A percentile compares a stretch with the other conserved stretches of the same genome.
These are phyloP conservation scores for Holacanthus passer DNA, from an alignment of 2,113 vertebrate genomes.

Conservation along the genomic window DNA sequence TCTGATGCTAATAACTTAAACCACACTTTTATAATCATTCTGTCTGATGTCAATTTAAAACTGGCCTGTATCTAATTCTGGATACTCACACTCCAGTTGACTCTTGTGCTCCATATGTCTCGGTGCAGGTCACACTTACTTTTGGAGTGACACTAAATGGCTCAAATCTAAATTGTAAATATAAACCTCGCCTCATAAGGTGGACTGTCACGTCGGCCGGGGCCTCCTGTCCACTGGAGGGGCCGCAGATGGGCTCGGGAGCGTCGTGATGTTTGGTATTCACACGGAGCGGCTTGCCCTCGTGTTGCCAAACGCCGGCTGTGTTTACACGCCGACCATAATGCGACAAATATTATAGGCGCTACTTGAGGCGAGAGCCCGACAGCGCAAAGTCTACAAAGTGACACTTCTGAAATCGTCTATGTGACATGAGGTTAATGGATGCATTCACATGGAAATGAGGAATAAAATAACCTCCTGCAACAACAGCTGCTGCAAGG, in stretches of 20 bases:
- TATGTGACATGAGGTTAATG: background rate
- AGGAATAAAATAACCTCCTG: background rate
- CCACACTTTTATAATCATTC: background rate
- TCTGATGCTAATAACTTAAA: background rate
- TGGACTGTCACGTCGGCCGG: background rate
- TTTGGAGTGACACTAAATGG: background rate
- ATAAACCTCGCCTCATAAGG: background rate
- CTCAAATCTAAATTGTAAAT: background rate
- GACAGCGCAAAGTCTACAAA: background rate
- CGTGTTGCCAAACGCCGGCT: background rate
- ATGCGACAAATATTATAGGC: background rate
- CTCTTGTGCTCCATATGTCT: too few relatives aligned
- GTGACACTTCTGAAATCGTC: background rate
- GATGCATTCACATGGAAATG: background rate
- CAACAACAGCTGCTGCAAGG: background rate
- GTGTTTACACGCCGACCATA: background rate
- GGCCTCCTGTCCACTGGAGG: background rate
- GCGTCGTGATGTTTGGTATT: constrained; percentile 31
- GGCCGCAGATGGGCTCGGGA: constrained; percentile 22
- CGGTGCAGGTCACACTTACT: background rate
- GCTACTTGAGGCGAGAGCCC: background rate
- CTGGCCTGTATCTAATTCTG: background rate
- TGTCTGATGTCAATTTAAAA: background rate
- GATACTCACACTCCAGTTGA: too few relatives aligned
- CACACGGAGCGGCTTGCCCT: background rate